Percentiles rank a stretch among this genome's conserved stretches.
Conservation (phyloP, 2,888 invertebrate genomes). For the Aelia acuminata region DNA sequence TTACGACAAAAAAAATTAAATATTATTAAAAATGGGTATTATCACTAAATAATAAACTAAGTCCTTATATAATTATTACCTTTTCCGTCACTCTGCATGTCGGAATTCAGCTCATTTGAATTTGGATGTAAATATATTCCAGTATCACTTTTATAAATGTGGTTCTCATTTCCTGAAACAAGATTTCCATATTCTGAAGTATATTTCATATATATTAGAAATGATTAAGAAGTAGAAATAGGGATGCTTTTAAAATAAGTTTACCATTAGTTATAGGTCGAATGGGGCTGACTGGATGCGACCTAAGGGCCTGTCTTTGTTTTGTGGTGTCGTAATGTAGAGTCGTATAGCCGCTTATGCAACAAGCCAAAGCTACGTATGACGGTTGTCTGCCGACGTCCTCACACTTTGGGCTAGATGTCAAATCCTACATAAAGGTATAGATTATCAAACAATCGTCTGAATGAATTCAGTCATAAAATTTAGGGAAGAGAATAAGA, state of each 20-base stretch:
- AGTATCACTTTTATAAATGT: conserved; percentile 61
- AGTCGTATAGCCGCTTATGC: conserved; percentile 91
- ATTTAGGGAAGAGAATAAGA: background rate
- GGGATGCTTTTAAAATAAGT: background rate
- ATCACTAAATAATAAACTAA: no score
- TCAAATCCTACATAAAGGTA: conserved; percentile 7
- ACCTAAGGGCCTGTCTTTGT: conserved; percentile 77
- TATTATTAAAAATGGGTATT: no score
- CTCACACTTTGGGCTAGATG: background rate
- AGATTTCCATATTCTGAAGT: background rate
- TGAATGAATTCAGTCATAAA: background rate
- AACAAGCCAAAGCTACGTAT: conserved; percentile 89
- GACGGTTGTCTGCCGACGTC: conserved; percentile 76
- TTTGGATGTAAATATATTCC: conserved; percentile 63
- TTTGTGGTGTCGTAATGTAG: conserved; percentile 85
- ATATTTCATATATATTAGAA: background rate
- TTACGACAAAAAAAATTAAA: no score
- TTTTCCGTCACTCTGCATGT: conserved; percentile 62
- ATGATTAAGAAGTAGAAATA: background rate
- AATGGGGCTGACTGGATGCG: conserved; percentile 65
- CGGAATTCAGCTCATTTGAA: conserved; percentile 50
- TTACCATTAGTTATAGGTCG: conserved; percentile 61
- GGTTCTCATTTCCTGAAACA: conserved; percentile 61
- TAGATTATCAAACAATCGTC: background rate
- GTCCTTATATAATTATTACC: conserved; percentile 42